Conservation (phyloP, 2,113 vertebrate species). For the Mungos mungo region DNA sequence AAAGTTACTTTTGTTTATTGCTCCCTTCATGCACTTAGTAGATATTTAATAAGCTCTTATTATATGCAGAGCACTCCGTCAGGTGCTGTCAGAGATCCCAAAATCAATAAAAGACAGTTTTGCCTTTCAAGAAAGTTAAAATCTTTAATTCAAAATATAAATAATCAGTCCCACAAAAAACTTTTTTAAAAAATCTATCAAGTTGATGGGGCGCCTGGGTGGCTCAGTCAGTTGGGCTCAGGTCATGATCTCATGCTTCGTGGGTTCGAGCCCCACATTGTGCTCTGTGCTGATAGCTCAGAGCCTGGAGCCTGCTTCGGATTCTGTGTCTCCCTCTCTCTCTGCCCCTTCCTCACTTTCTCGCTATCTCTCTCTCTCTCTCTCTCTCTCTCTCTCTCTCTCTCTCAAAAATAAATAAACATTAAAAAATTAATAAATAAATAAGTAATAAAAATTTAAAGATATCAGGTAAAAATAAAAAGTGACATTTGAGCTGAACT, state of each 20-base stretch:
- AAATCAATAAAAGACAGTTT: not conserved
- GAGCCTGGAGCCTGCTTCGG: too few relatives aligned
- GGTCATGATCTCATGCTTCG: too few relatives aligned
- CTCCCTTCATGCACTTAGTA: not conserved
- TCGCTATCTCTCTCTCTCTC: too few relatives aligned
- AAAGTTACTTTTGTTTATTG: constrained; percentile 23
- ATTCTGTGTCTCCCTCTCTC: too few relatives aligned
- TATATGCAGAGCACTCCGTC: not conserved
- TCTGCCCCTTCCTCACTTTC: too few relatives aligned
- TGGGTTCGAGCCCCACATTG: too few relatives aligned
- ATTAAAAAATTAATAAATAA: too few relatives aligned
- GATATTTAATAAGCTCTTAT: constrained; percentile 17
- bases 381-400: too few relatives aligned
- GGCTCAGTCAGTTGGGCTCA: too few relatives aligned
- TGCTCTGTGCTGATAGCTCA: too few relatives aligned
- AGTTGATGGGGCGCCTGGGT: not conserved
- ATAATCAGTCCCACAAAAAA: not conserved
- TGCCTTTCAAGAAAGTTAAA: constrained; percentile 35
- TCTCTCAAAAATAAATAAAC: too few relatives aligned
- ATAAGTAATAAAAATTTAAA: not conserved
- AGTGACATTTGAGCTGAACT: not conserved
- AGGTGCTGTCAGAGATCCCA: not conserved
- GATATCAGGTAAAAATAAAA: not conserved
- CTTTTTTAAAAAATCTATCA: not conserved
- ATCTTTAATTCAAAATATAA: constrained; percentile 35